Evolutionary conservation across 2,888 invertebrate species (phyloP), one percentile per base, ranked within the genome.

Genomic region (Cremastinae sp.): DNA sequence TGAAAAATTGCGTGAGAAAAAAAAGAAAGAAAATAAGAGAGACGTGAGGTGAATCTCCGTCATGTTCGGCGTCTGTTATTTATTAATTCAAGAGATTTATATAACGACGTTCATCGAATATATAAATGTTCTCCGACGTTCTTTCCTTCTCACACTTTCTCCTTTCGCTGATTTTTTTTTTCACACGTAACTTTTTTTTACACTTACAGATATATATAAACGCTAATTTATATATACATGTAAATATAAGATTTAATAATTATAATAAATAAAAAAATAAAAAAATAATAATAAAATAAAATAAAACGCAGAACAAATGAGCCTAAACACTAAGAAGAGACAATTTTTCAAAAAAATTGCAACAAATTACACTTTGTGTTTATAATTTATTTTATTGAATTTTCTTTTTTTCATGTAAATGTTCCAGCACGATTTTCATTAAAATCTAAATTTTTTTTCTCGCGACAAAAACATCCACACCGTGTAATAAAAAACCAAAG

Each of bases 241-340:
- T 49, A 68, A 49, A 59, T 66, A 68, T 58, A 53, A 58, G 22
- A 58, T 22, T 41, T 39, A 56, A 49, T 41, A 75, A 75, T 68
- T 58, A 18, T 47, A 64, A 28, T 28, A 62, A 72, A 58, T 83
- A 85, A 85, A 85, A 81, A 84, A 81, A 84, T 85, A 83, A n/a
- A 56, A 49, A 47, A 75, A 75, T 68, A 53, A 18, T 47, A 64
- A 28, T 28, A 62, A 72, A 58, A 83, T 85, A 85, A 85, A 81
- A 84, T 80, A 84, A 83, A 88, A 84, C 87, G 88, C 87, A 88
- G 87, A 86, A 88, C 87, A 88, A 88, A 88, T 88, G 83, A 85
- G 87, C 86, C 86, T 88, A 88, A 83, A 78, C 85, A 83, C 86
- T 87, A 88, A 39, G 16, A 71, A 83, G n/a, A 53, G 71, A 79